Conservation (phyloP, 1,140 invertebrate species). For the Lutraria rhynchaena region DNA sequence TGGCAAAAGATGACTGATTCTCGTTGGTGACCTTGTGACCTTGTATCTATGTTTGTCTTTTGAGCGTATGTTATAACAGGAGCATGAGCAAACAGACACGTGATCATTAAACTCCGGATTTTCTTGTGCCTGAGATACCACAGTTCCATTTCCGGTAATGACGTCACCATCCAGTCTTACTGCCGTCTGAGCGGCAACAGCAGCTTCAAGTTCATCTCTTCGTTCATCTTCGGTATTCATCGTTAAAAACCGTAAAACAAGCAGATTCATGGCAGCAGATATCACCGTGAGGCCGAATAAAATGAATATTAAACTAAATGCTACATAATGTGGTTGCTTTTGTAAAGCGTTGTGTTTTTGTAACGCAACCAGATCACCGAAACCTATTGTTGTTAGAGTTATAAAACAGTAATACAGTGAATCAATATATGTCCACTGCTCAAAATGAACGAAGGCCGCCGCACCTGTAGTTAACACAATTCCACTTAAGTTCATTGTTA, state of each 20-base stretch:
- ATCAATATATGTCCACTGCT: conserved; percentile 99
- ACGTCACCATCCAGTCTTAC: conserved; percentile 95
- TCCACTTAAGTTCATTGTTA: conserved; percentile 95
- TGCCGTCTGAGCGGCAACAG: conserved; percentile 88
- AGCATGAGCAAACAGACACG: conserved; percentile 91
- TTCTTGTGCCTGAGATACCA: conserved; percentile 80
- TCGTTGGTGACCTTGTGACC: conserved; percentile 88
- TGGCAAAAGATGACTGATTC: conserved; percentile 88
- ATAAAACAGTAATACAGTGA: conserved; percentile 99
- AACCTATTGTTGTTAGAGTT: conserved; percentile 97
- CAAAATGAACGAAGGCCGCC: conserved; percentile 96
- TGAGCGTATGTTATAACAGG: conserved; percentile 86
- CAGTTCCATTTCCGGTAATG: conserved; percentile 87
- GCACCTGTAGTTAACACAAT: conserved; percentile 98
- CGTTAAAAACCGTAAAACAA: conserved; percentile 98
- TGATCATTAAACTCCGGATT: conserved; percentile 85
- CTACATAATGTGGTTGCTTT: conserved; percentile 97
- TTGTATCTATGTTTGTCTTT: conserved; percentile 85
- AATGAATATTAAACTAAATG: conserved; percentile 99
- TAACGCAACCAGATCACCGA: conserved; percentile 87
- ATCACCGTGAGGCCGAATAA: conserved; percentile 99
- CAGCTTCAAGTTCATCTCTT: conserved; percentile 92
- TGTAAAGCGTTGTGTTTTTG: conserved; percentile 98
- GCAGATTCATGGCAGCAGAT: conserved; percentile 98
- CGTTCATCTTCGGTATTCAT: conserved; percentile 99